Percentiles rank a stretch among this genome's conserved stretches.
phyloP scores from a whole-genome alignment of 2,797 vertebrate species.

The Sorex maritimensis region DNA sequence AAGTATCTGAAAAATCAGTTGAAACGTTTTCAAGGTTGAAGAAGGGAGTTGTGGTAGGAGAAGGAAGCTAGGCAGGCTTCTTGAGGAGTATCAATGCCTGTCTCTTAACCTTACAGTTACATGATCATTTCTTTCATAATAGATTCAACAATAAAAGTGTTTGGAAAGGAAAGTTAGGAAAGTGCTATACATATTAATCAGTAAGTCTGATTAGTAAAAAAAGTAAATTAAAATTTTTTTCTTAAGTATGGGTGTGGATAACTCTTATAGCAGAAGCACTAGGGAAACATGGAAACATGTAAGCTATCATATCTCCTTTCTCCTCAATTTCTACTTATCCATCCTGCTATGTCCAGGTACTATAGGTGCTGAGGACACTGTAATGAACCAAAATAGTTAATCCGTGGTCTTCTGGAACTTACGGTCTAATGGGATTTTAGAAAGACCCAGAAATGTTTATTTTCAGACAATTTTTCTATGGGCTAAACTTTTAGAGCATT shows the following conservation, averaged over 20 bases:
- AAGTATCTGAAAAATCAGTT: neutral
- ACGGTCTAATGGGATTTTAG: neutral
- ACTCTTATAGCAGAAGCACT: neutral
- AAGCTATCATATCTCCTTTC: neutral
- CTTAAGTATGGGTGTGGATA: neutral
- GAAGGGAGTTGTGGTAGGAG: neutral
- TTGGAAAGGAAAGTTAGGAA: constrained; percentile 24
- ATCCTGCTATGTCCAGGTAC: neutral
- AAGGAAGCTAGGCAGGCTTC: neutral
- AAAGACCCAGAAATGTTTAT: neutral
- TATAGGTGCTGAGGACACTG: neutral
- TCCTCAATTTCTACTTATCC: neutral
- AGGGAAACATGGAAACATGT: constrained; percentile 11
- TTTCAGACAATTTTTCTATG: neutral
- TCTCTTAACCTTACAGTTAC: constrained; percentile 15
- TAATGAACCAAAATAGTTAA: neutral
- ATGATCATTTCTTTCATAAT: neutral
- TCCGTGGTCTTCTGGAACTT: neutral
- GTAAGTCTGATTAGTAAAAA: neutral
- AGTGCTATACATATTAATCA: neutral
- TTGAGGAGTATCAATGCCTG: neutral
- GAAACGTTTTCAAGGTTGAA: neutral
- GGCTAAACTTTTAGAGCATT: neutral
- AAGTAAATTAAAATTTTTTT: constrained; percentile 47
- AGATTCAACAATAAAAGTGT: neutral